phyloP scores from a whole-genome alignment of 1,140 invertebrate species.

The Drosophila yakuba region DNA sequence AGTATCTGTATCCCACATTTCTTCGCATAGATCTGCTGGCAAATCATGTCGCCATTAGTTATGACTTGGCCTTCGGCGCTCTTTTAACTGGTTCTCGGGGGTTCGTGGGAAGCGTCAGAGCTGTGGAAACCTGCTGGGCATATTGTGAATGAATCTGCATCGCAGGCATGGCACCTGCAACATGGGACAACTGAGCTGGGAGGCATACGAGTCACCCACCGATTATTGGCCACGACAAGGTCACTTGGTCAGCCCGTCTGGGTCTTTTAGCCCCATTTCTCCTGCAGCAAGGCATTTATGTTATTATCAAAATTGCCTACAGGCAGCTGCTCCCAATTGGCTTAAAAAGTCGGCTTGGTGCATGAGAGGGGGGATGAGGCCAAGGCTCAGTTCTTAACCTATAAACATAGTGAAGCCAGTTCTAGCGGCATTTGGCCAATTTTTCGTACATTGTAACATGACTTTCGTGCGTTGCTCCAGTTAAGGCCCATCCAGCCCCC shows the following conservation, averaged over 20 bases:
- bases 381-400: conserved; percentile 80
- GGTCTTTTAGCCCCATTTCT: background rate
- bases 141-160: conserved; percentile 37
- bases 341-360: background rate
- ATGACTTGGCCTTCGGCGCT: conserved; percentile 15
- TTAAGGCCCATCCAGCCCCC: conserved; percentile 51
- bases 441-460: conserved; percentile 73
- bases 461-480: conserved; percentile 81
- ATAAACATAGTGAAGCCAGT: conserved; percentile 69
- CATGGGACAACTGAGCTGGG: conserved; percentile 14
- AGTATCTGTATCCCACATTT: background rate
- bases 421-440: conserved; percentile 60
- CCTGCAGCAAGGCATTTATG: conserved; percentile 43
- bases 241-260: conserved; percentile 51
- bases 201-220: conserved; percentile 31
- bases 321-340: conserved; percentile 32
- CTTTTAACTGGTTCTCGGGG: conserved; percentile 50
- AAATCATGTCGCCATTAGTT: conserved; percentile 62
- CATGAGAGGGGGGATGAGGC: conserved; percentile 36
- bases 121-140: conserved; percentile 54
- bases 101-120: conserved; percentile 57
- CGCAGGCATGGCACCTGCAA: conserved; percentile 11
- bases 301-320: conserved; percentile 72
- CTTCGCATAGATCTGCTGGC: conserved; percentile 31
- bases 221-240: conserved; percentile 57